Base-by-base conservation (phyloP, 2,113 vertebrate genomes). In the Gobio gobio region DNA sequence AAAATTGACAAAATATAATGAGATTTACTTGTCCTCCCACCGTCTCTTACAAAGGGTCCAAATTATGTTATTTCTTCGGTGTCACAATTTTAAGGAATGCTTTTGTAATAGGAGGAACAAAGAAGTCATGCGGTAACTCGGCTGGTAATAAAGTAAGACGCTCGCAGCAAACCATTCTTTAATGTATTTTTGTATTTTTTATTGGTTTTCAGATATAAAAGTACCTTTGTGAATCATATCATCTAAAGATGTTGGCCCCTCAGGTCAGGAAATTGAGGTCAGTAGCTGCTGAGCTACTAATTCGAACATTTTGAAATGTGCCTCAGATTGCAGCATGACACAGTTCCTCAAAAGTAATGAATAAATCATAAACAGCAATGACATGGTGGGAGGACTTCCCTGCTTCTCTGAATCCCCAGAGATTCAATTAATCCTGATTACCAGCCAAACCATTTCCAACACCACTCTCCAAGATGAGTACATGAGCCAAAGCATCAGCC, bases 341-440 rank as follows among this genome's bases (percentile, higher is more conserved):
- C 76, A 78, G 76, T n/a, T 78, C 29, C 54, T 59, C 76, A 78
- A 56, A 78, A 78, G 76, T 40, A 58, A 59, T 78, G 54, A 78
- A 59, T 78, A 78, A 78, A 78, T 78, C 33, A 78, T 78, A 43
- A 78, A 78, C 76, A 40, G 51, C 29, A 59, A 78, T 43, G 74
- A 56, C 49, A 56, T 10, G 76, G 76, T 78, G 56, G 76, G 51
- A 78, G 29, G 56, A 78, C 76, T 58, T 58, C 54, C 76, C 76
- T 59, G 87, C 36, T 76, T 89, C 26, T 20, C 20, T 74, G 81
- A 89, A 90, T 90, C 89, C 89, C 85, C 26, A 22, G 86, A 84
- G 86, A 78, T 40, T 78, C 76, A 78, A 78, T 78, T 78, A 78
- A 59, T 58, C 54, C 29, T 33, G 76, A 59, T 78, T 78, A 54